Percentiles rank a stretch among this genome's conserved stretches.
Evolutionary conservation across 2,113 vertebrate genomes (phyloP).

Genomic region (Pogona vitticeps): DNA sequence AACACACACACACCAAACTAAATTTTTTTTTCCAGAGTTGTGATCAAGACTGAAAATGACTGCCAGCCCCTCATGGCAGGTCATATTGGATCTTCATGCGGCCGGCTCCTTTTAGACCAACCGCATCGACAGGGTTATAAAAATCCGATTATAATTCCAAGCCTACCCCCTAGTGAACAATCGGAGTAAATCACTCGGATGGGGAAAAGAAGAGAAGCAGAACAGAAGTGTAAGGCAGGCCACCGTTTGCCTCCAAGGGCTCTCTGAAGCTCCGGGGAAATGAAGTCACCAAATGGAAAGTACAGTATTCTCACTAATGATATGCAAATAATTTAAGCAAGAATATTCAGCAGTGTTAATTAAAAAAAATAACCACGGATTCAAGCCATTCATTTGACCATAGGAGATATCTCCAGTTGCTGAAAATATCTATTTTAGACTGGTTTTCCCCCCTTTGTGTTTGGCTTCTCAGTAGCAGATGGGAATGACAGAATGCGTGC

Average conservation of each 20-base stretch:
- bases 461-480: constrained; percentile 41
- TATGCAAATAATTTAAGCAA: constrained; percentile 22
- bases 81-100: constrained; percentile 3
- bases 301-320: constrained; percentile 20
- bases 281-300: constrained; percentile 21
- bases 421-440: constrained; percentile 10
- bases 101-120: background rate
- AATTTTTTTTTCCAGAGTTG: no score
- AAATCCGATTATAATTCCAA: constrained; percentile 58
- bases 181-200: constrained; percentile 48
- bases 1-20: background rate
- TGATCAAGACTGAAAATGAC: background rate
- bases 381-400: constrained; percentile 12
- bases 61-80: background rate
- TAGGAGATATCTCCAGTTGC: background rate
- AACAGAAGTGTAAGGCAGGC: constrained; percentile 18
- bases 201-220: background rate
- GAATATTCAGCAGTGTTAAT: constrained; percentile 4
- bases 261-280: constrained; percentile 23
- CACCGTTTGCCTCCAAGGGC: constrained; percentile 16
- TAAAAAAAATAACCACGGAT: background rate
- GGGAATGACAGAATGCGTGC: constrained; percentile 12
- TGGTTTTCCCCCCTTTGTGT: background rate
- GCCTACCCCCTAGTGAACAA: constrained; percentile 72
- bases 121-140: background rate